phyloP scores from a whole-genome alignment of 2,888 invertebrate genomes.

The Drosophila cracens region DNA sequence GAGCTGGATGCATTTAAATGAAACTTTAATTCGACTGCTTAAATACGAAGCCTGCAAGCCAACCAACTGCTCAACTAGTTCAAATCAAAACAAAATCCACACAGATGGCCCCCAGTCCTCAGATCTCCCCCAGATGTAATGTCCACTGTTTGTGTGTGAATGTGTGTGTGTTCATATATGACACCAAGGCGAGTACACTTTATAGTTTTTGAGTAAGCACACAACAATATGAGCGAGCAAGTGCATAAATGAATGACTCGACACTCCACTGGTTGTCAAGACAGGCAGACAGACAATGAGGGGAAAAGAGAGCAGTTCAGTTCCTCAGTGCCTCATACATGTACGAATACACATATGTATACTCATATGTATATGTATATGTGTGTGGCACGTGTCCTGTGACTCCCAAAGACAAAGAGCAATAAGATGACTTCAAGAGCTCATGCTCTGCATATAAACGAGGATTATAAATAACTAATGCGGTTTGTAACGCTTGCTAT shows the following conservation, averaged over 20 bases:
- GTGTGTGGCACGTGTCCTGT: constrained; percentile 51
- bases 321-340: constrained; percentile 17
- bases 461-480: neutral
- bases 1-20: constrained; percentile 49
- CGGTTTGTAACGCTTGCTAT: neutral
- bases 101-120: constrained; percentile 11
- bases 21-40: constrained; percentile 55
- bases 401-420: constrained; percentile 32
- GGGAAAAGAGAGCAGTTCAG: neutral
- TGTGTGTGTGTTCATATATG: constrained; percentile 44
- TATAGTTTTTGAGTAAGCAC: constrained; percentile 64
- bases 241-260: constrained; percentile 71
- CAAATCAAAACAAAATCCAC: constrained; percentile 61
- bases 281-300: neutral
- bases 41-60: constrained; percentile 29
- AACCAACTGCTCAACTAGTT: constrained; percentile 24
- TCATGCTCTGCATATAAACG: constrained; percentile 20
- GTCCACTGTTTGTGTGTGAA: neutral
- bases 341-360: neutral
- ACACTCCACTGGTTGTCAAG: constrained; percentile 45
- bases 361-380: neutral
- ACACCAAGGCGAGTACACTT: constrained; percentile 59
- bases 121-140: neutral
- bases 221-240: constrained; percentile 62
- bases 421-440: constrained; percentile 28